Evolutionary conservation across 2,888 invertebrate genomes (phyloP), one percentile per base, ranked within the genome.

Genomic region (Meghimatium bilineatum): DNA sequence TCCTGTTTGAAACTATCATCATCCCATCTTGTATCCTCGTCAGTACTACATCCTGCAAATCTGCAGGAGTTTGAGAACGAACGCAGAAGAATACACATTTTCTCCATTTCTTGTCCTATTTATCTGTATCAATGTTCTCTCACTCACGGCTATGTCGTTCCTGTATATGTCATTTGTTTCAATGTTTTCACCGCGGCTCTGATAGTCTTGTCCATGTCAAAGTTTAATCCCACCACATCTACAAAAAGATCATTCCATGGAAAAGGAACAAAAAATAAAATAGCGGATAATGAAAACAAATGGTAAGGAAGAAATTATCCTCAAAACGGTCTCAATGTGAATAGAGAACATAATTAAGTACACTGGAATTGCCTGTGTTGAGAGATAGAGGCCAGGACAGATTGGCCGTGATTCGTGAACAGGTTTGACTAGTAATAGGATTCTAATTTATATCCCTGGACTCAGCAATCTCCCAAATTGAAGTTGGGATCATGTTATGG

Each of bases 391-490:
- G 23, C 17, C 26, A 36, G 36, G 17, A 14, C 20, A 71, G 60
- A 71, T 78, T 83, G 29, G 60, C 56, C 78, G n/a, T n/a, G 20
- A 49, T 67, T 80, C 76, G 56, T 56, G 80, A 84, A 76, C 80
- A 80, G 80, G 69, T 67, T 67, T 38, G 17, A 36, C 12, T 63
- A 69, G 78, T 72, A 44, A 44, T 44, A 14, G 49, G 71, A 38
- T 72, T 79, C 63, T 78, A 60, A 71, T 67, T 67, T 71, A 78
- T 44, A 76, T 8, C 79, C 72, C 26, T 23, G 63, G 32, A 29
- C 80, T 75, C 83, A 71, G 44, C 52, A 71, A 78, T 67, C 72
- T 76, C 44, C 71, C 32, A 78, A 78, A 78, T 77, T 78, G 83
- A 56, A 83, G 78, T 20, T 49, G 34, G 63, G 72, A 83, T 78